Base-by-base conservation (phyloP, 2,888 invertebrate genomes). In the Penaeus monodon region DNA sequence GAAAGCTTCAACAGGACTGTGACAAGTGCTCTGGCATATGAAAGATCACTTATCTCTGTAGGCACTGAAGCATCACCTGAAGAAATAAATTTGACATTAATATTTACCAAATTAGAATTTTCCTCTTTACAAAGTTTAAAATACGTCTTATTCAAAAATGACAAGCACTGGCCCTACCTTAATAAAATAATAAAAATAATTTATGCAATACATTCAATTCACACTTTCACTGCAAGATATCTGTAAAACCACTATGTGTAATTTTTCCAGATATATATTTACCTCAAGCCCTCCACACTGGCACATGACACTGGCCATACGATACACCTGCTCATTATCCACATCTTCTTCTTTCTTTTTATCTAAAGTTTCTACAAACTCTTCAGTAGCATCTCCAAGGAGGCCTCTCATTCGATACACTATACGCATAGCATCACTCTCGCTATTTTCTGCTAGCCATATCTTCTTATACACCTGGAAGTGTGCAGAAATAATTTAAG, bases 401-500 rank as follows among this genome's bases (percentile, higher is more conserved):
- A 99, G 93, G 0, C 99, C 99, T 87, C 99, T 94, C 99, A 99
- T 99, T 78, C 99, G 95, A 93, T 99, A 99, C 64, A 99, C 96
- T 17, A 99, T 96, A 22, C 98, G 94, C 99, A 99, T 99, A 0
- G 98, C 97, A 92, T 98, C 99, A 74, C 96, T 96, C 91, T 98
- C 97, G n/a, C 92, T 92, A 65, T 97, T 96, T 88, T 93, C 93
- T 7, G 96, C 95, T 63, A 97, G 94, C 97, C 98, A 98, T 22
- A 94, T 93, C 90, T 94, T 93, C 91, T 94, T 94, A 91, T 94
- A 94, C n/a, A 97, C 96, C 95, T 95, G 90, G n/a, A 90, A 90
- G 85, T 17, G 20, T 17, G 17, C 33, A 57, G 22, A 77, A 77
- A 63, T 27, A 79, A 44, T 44, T 8, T 44, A 44, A 0, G 44